These are phyloP conservation scores for Apolygus lucorum DNA, from an alignment of 1,140 invertebrate species.

Conservation along the genomic window DNA sequence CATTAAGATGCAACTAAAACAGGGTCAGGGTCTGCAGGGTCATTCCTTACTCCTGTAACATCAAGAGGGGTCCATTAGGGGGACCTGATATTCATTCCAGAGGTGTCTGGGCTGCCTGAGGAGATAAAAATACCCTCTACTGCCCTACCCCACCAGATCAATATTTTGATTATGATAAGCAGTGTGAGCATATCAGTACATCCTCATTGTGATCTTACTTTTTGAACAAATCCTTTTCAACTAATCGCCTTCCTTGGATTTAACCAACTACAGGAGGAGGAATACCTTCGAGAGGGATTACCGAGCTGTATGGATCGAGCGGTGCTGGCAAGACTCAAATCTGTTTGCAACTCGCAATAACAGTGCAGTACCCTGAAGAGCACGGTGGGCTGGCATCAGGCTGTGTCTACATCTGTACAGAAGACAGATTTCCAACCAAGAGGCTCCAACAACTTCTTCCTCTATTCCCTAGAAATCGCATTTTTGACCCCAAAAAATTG, in stretches of 20 bases:
- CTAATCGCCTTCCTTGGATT: neutral
- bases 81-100: too few relatives aligned
- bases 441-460: constrained; percentile 48
- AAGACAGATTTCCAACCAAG: constrained; percentile 61
- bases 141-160: too few relatives aligned
- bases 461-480: constrained; percentile 30
- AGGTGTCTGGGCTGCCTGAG: too few relatives aligned
- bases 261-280: constrained; percentile 54
- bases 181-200: too few relatives aligned
- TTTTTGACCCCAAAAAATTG: constrained; percentile 33
- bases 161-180: too few relatives aligned
- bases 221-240: neutral
- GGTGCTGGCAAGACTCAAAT: constrained; percentile 79
- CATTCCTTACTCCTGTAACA: too few relatives aligned
- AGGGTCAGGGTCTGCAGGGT: too few relatives aligned
- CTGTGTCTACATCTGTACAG: constrained; percentile 66
- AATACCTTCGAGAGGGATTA: constrained; percentile 60
- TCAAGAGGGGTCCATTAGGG: too few relatives aligned
- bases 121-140: too few relatives aligned
- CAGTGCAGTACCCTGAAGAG: constrained; percentile 45
- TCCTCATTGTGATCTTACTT: too few relatives aligned
- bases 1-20: too few relatives aligned
- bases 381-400: constrained; percentile 44
- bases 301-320: constrained; percentile 74
- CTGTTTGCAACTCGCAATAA: constrained; percentile 59